Conservation (phyloP, 1,140 invertebrate genomes). For the Euglossa dilemma region DNA sequence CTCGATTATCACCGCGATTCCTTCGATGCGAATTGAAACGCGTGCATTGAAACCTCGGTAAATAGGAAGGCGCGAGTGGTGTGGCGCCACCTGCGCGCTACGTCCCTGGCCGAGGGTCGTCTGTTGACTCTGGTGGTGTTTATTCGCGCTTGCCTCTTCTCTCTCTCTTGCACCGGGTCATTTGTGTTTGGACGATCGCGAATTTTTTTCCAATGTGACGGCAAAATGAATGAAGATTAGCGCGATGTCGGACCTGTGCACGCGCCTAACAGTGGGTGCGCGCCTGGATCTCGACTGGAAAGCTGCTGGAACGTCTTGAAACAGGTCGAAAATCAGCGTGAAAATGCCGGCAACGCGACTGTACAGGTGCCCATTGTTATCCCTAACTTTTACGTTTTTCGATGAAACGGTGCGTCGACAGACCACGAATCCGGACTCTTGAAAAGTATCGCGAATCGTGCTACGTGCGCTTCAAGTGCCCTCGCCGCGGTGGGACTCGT, state of each 20-base stretch:
- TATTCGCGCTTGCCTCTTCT: constrained; percentile 74
- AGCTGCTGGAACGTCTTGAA: constrained; percentile 37
- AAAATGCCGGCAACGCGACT: constrained; percentile 72
- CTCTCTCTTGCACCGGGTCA: constrained; percentile 56
- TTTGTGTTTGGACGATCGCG: constrained; percentile 60
- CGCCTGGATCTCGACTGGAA: constrained; percentile 43
- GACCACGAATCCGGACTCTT: constrained; percentile 26
- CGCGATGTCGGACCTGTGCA: constrained; percentile 61
- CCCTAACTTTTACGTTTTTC: constrained; percentile 7
- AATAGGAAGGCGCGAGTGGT: constrained; percentile 1
- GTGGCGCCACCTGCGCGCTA: constrained; percentile 53
- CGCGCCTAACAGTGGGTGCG: constrained; percentile 61
- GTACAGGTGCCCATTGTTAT: constrained; percentile 57
- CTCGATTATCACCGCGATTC: neutral
- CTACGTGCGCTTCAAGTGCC: constrained; percentile 9
- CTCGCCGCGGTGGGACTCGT: constrained; percentile 12
- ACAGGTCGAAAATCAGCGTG: constrained; percentile 46
- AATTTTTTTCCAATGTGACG: constrained; percentile 67
- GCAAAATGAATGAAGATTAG: constrained; percentile 63
- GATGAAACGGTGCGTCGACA: constrained; percentile 20
- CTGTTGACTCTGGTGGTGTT: constrained; percentile 82
- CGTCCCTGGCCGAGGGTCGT: constrained; percentile 56
- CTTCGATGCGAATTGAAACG: neutral
- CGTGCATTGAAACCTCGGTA: neutral
- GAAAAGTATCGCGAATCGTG: constrained; percentile 22